A percentile compares a stretch with the other conserved stretches of the same genome.
These are phyloP conservation scores for Oncorhynchus keta DNA, from an alignment of 2,113 vertebrate species.

Conservation along the genomic window DNA sequence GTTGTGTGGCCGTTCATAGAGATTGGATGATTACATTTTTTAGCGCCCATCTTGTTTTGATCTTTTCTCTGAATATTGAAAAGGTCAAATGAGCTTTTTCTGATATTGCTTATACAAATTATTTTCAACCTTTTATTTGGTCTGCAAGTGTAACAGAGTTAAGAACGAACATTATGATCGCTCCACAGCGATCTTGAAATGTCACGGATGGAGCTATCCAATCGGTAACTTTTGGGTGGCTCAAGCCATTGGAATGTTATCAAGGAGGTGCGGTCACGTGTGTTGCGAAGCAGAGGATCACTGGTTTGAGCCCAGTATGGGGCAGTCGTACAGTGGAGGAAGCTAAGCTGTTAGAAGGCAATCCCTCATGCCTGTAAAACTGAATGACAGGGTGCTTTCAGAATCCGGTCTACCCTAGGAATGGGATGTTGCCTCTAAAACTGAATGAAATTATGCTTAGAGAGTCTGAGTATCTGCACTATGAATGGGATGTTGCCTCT, in stretches of 20 bases:
- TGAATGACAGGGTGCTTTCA: background rate
- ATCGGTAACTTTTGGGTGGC: too few species aligned
- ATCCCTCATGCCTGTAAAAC: background rate
- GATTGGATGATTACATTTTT: background rate
- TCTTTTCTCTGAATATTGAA: background rate
- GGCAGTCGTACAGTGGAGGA: too few species aligned
- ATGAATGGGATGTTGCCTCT: background rate
- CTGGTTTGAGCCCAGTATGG: too few species aligned
- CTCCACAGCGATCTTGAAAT: too few species aligned
- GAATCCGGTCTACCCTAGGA: background rate
- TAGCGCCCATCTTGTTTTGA: background rate
- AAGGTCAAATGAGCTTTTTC: background rate
- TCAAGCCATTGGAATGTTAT: too few species aligned
- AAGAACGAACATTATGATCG: too few species aligned
- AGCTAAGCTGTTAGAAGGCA: background rate
- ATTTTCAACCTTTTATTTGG: background rate
- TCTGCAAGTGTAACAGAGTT: background rate
- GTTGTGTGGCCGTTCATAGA: background rate
- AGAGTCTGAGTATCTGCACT: background rate
- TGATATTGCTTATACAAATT: background rate
- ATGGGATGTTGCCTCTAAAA: too few species aligned
- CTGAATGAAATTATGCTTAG: too few species aligned
- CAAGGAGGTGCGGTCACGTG: too few species aligned
- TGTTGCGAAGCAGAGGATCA: too few species aligned
- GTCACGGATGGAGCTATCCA: too few species aligned